These are phyloP conservation scores for Malurus leucopterus DNA, from an alignment of 2,797 vertebrate species.

Conservation along the genomic window DNA sequence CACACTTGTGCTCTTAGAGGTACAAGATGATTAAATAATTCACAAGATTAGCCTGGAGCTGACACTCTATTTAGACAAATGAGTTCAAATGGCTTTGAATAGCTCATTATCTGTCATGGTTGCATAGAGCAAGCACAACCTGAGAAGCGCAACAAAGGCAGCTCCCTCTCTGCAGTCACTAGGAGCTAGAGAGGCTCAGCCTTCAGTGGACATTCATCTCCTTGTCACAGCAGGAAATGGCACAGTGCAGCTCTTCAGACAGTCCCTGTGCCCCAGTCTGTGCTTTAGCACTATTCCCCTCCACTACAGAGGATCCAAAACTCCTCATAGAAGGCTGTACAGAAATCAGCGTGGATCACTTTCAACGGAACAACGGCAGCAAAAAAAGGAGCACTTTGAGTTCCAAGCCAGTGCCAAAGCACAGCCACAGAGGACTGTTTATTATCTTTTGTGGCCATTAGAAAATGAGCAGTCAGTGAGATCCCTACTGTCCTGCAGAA, in stretches of 20 bases:
- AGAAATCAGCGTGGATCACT: fast-evolving
- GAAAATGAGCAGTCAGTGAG: neutral
- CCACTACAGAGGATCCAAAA: neutral
- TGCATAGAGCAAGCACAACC: neutral
- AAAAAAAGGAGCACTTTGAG: neutral
- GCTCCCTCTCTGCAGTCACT: neutral
- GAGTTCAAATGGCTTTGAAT: conserved; percentile 9
- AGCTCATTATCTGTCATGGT: neutral
- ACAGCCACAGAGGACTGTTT: neutral
- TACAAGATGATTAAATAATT: neutral
- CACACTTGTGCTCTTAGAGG: neutral
- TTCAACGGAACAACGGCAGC: neutral
- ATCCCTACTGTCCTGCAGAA: neutral
- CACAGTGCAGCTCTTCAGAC: neutral
- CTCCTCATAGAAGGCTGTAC: neutral
- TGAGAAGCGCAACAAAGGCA: neutral
- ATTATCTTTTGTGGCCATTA: neutral
- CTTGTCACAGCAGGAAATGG: neutral
- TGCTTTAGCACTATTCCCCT: neutral
- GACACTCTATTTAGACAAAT: neutral
- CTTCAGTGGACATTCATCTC: neutral
- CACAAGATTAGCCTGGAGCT: neutral
- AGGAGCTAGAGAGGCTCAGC: neutral
- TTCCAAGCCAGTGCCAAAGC: neutral
- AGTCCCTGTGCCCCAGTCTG: neutral